Conservation (phyloP, 2,113 vertebrate species). For the Nycticebus coucang region DNA sequence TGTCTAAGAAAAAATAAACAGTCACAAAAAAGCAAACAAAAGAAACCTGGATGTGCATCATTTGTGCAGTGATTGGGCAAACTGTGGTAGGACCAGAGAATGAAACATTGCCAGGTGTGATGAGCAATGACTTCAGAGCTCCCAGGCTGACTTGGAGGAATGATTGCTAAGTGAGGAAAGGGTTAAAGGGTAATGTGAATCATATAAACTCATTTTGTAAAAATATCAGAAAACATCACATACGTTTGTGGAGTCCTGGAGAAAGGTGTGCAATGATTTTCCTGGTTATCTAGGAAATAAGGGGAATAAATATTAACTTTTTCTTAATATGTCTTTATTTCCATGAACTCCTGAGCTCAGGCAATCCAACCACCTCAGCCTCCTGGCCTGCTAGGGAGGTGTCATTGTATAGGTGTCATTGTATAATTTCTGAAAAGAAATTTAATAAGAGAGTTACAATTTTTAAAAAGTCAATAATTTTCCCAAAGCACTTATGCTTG, state of each 20-base stretch:
- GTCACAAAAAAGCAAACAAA: background rate
- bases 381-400: too few species aligned
- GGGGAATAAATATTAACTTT: background rate
- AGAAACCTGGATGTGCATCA: background rate
- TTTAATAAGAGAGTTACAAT: background rate
- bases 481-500: background rate
- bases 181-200: background rate
- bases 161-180: background rate
- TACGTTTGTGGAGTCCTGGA: background rate
- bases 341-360: background rate
- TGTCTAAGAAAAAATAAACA: background rate
- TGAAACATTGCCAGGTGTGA: background rate
- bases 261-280: conserved; percentile 34
- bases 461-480: background rate
- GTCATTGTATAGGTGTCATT: background rate
- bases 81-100: background rate
- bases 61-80: background rate
- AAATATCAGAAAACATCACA: background rate
- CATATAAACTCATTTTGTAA: background rate
- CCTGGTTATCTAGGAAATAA: background rate
- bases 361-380: too few species aligned
- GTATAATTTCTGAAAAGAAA: conserved; percentile 13
- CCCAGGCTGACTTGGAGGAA: background rate
- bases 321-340: background rate
- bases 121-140: background rate